These are phyloP conservation scores for Xylophagus ater DNA, from an alignment of 2,888 invertebrate genomes.

Conservation along the genomic window DNA sequence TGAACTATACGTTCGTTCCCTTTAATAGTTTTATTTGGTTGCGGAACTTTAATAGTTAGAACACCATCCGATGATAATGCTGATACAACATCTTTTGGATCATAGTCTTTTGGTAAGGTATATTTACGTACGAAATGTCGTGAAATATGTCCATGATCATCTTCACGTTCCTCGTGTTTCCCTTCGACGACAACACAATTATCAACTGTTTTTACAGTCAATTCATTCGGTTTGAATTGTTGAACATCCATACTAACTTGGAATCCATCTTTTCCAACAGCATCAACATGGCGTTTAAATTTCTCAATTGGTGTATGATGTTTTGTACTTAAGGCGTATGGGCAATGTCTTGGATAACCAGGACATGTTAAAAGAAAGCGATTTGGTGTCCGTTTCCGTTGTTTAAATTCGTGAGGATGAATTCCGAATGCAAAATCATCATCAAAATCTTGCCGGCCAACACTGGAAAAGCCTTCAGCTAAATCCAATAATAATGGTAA, in stretches of 20 bases:
- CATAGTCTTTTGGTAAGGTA: constrained; percentile 60
- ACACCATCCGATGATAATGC: constrained; percentile 64
- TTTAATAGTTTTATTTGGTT: constrained; percentile 21
- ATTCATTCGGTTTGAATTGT: constrained; percentile 65
- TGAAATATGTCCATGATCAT: constrained; percentile 59
- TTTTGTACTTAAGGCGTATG: background rate
- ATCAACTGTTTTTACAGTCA: constrained; percentile 66
- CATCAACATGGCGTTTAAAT: too few species aligned
- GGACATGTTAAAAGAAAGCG: background rate
- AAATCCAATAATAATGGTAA: background rate
- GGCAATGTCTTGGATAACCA: background rate
- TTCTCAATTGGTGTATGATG: background rate
- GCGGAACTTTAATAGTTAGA: constrained; percentile 55
- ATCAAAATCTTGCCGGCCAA: background rate
- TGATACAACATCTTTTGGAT: constrained; percentile 59
- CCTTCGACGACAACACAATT: constrained; percentile 60
- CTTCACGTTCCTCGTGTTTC: constrained; percentile 60
- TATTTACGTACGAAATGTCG: constrained; percentile 66
- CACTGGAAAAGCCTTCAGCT: constrained; percentile 2
- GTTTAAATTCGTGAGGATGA: constrained; percentile 1
- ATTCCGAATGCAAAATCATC: constrained; percentile 5
- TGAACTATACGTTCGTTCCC: constrained; percentile 43
- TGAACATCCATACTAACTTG: constrained; percentile 65
- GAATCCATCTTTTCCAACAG: constrained; percentile 51
- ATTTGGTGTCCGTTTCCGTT: background rate